A percentile compares a stretch with the other conserved stretches of the same genome.
These are phyloP conservation scores for Andinoacara biseriatus DNA, from an alignment of 2,113 vertebrate genomes.

Conservation along the genomic window DNA sequence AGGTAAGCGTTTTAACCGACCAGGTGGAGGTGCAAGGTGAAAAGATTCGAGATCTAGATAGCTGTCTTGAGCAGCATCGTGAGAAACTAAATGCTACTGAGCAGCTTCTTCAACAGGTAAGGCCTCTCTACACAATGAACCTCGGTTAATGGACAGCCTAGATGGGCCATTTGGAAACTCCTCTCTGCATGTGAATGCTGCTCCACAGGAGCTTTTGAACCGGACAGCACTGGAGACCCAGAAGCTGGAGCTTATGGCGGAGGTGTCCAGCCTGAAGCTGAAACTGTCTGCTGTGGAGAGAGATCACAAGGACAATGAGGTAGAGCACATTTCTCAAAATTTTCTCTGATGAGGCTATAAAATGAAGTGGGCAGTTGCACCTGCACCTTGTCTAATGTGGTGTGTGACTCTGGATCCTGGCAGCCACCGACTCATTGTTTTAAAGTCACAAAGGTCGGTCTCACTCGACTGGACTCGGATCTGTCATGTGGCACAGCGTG, in stretches of 20 bases:
- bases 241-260: conserved; percentile 94
- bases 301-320: conserved; percentile 89
- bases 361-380: conserved; percentile 16
- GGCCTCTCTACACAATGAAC: neutral
- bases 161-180: neutral
- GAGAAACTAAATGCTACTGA: conserved; percentile 93
- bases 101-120: conserved; percentile 94
- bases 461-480: conserved; percentile 23
- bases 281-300: conserved; percentile 88
- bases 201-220: conserved; percentile 88
- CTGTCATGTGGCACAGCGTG: conserved; percentile 46
- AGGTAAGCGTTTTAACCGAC: conserved; percentile 97
- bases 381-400: conserved; percentile 9
- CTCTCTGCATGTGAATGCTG: neutral
- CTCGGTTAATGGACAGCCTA: neutral
- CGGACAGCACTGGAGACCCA: conserved; percentile 92
- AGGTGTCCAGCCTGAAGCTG: conserved; percentile 93
- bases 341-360: neutral
- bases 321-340: conserved; percentile 48
- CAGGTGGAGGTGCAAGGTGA: conserved; percentile 98
- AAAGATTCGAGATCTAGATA: conserved; percentile 97
- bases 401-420: conserved; percentile 21
- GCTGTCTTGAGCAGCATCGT: conserved; percentile 90
- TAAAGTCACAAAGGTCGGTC: conserved; percentile 51
- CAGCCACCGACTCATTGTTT: conserved; percentile 53